These are phyloP conservation scores for Dendrolimus punctatus DNA, from an alignment of 1,140 invertebrate species.

Conservation along the genomic window DNA sequence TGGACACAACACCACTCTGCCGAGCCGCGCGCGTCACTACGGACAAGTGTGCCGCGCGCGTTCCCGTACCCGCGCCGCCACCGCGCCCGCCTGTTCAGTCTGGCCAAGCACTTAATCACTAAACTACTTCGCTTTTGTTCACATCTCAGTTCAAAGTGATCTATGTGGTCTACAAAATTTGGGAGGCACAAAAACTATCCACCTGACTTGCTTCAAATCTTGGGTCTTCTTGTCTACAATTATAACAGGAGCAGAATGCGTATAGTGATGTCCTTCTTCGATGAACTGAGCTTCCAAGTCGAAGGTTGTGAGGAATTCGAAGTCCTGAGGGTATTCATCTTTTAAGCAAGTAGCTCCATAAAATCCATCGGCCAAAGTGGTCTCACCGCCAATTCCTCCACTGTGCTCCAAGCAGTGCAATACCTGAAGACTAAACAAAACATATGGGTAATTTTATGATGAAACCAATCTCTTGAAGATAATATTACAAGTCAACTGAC, in stretches of 20 bases:
- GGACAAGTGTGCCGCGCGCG: no score
- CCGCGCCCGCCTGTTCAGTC: no score
- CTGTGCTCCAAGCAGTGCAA: conserved; percentile 78
- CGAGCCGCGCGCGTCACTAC: no score
- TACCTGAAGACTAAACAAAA: conserved; percentile 73
- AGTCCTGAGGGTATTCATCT: conserved; percentile 68
- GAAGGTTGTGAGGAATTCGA: conserved; percentile 71
- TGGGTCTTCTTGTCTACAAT: conserved; percentile 60
- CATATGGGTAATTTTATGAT: conserved; percentile 1
- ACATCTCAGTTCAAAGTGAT: no score
- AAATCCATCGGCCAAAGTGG: conserved; percentile 80
- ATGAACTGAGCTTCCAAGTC: conserved; percentile 77
- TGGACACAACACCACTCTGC: no score
- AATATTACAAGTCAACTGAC: no score
- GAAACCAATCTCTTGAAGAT: no score
- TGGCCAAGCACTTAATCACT: no score
- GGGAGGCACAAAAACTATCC: not conserved
- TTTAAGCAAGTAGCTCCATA: conserved; percentile 74
- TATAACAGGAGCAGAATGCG: conserved; percentile 71
- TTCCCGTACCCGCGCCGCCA: no score
- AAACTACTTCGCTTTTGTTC: no score
- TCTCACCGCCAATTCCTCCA: conserved; percentile 77
- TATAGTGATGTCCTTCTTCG: conserved; percentile 73
- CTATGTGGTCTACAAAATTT: no score
- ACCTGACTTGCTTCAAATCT: conserved; percentile 73